Conservation (phyloP, 2,797 vertebrate genomes). For the Erethizon dorsatum region DNA sequence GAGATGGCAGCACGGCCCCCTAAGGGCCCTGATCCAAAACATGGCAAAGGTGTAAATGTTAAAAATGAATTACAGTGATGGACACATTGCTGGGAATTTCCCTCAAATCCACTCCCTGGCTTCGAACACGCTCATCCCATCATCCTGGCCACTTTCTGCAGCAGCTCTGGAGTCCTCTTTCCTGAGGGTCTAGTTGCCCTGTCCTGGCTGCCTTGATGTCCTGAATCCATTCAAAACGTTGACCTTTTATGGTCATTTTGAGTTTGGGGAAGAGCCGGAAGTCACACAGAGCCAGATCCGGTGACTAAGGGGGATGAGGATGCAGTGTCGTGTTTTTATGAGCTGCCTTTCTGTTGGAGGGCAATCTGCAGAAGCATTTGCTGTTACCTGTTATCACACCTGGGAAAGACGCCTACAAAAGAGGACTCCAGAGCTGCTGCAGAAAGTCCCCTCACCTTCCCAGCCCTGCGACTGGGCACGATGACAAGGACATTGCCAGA, state of each 20-base stretch:
- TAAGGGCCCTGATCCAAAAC: background rate
- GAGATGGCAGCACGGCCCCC: background rate
- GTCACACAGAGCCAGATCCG: background rate
- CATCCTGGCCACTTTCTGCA: background rate
- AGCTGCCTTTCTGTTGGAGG: background rate
- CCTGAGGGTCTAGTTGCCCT: background rate
- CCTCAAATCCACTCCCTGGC: background rate
- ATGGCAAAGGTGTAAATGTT: background rate
- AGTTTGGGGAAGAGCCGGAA: background rate
- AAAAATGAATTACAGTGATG: background rate
- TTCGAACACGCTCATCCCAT: background rate
- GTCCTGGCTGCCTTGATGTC: background rate
- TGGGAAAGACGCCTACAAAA: background rate
- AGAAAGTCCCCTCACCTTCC: background rate
- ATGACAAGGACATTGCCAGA: background rate
- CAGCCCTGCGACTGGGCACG: background rate
- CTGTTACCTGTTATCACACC: no score
- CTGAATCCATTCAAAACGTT: background rate
- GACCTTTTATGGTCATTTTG: background rate
- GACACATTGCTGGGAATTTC: background rate
- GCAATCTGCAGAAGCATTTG: background rate
- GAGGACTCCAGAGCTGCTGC: background rate
- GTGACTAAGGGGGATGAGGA: background rate
- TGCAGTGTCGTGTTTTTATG: accelerated
- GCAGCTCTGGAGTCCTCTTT: background rate